phyloP scores from a whole-genome alignment of 2,797 vertebrate genomes.

The Amniataba percoides region DNA sequence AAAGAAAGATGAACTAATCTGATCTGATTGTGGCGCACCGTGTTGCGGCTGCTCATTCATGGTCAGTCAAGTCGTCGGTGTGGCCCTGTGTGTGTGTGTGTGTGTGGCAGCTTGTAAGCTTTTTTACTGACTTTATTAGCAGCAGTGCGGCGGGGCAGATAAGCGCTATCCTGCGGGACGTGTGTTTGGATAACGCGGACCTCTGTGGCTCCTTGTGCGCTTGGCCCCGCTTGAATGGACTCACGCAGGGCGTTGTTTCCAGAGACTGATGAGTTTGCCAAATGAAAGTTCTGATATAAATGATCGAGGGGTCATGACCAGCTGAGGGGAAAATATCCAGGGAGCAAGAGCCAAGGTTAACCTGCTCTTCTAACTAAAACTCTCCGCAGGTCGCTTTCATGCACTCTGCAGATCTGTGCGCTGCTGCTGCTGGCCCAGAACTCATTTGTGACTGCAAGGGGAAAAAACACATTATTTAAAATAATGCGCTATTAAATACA shows the following conservation, averaged over 20 bases:
- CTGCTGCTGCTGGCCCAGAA: not conserved
- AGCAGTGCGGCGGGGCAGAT: conserved; percentile 49
- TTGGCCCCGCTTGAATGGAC: conserved; percentile 75
- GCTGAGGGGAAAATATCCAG: conserved; percentile 62
- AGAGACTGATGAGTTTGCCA: conserved; percentile 80
- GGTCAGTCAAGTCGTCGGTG: conserved; percentile 5
- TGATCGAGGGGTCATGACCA: conserved; percentile 77
- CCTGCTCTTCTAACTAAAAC: conserved; percentile 69
- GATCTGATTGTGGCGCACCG: not conserved
- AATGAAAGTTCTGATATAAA: conserved; percentile 77
- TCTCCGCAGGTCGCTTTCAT: conserved; percentile 21
- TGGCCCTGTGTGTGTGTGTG: not conserved
- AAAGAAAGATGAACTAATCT: conserved; percentile 3
- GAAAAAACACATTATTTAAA: not conserved
- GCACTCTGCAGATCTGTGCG: not conserved
- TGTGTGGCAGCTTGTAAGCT: conserved; percentile 27
- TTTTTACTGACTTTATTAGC: no score
- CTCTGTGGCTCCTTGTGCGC: conserved; percentile 62
- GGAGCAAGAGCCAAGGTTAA: conserved; percentile 71
- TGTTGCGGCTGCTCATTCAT: conserved; percentile 19
- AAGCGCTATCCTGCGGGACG: conserved; percentile 56
- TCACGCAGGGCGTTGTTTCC: conserved; percentile 84
- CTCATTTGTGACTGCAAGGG: not conserved
- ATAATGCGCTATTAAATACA: not conserved
- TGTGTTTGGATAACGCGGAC: conserved; percentile 74